Base-by-base conservation (phyloP, 2,113 vertebrate genomes). In the Triplophysa tibetana region DNA sequence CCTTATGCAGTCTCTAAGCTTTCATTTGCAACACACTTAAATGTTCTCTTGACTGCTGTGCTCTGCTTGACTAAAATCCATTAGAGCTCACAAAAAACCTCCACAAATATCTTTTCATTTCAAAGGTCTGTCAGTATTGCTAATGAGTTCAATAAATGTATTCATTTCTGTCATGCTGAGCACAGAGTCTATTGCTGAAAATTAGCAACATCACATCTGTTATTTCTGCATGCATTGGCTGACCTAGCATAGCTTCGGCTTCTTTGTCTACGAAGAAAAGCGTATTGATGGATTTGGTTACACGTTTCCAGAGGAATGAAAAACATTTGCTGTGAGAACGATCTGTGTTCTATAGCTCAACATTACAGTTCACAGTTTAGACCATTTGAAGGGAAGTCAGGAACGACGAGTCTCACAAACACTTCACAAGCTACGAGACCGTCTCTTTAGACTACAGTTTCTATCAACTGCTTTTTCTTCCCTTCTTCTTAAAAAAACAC, bases 21-120 rank as follows among this genome's bases (percentile, higher is more conserved):
- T 50, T 79, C 17, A 19, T 26, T 11, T 21, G 17, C 43, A 60
- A 21, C 11, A 61, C 11, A 19, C 41, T 43, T 64, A 64, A 26
- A 62, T n/a, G 24, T 69, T 48, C 10, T 60, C 24, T 78, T 17
- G 24, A 62, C 56, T 16, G 11, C 23, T 29, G 65, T 50, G 23
- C 66, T 70, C 76, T 33, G 66, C 45, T 70, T 29, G 54, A 61
- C 56, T 50, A 69, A 60, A 78, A 21, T 58, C 13, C 67, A 67
- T 50, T 70, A 48, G 14, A 70, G 50, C 33, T 50, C 66, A 45
- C 29, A 24, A 62, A 45, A 45, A 33, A 43, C 60, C 41, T 70
- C 41, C 41, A 52, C 11, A 77, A 61, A 61, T 16, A 26, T 52
- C 19, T 19, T 54, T 70, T 70, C 41, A 70, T 19, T 79, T 38